Conservation (phyloP, 2,888 invertebrate species). For the Frankliniella intonsa region DNA sequence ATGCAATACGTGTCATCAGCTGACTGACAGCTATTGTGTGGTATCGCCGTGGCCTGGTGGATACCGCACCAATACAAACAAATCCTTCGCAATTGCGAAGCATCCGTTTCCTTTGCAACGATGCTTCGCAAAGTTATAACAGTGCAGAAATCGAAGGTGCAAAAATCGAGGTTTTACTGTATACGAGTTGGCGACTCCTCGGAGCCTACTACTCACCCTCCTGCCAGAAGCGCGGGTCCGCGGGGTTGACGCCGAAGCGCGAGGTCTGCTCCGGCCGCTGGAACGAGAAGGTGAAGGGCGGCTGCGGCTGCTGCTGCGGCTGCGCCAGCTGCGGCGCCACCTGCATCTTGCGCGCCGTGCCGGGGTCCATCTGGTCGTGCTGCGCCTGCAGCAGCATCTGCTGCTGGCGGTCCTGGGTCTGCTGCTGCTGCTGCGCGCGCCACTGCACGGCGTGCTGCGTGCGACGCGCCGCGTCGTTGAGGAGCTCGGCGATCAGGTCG, state of each 20-base stretch:
- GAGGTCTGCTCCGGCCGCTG: background rate
- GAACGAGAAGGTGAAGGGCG: background rate
- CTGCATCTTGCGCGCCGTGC: background rate
- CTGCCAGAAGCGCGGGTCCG: background rate
- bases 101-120: too few relatives aligned
- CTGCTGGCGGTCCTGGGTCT: background rate
- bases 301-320: background rate
- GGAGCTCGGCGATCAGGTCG: background rate
- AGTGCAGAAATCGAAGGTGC: too few relatives aligned
- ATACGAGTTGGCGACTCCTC: too few relatives aligned
- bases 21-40: too few relatives aligned
- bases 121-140: too few relatives aligned
- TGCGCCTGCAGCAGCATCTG: background rate
- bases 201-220: background rate
- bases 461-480: background rate
- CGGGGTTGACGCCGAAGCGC: background rate
- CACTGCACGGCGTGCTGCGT: background rate
- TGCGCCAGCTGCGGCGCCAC: background rate
- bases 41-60: too few relatives aligned
- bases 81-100: too few relatives aligned
- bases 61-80: too few relatives aligned
- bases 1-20: too few relatives aligned
- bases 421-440: background rate
- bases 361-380: constrained; percentile 7
- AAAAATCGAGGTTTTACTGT: too few relatives aligned